Base-by-base conservation (phyloP, 2,888 invertebrate genomes). In the Dascillus cervinus region DNA sequence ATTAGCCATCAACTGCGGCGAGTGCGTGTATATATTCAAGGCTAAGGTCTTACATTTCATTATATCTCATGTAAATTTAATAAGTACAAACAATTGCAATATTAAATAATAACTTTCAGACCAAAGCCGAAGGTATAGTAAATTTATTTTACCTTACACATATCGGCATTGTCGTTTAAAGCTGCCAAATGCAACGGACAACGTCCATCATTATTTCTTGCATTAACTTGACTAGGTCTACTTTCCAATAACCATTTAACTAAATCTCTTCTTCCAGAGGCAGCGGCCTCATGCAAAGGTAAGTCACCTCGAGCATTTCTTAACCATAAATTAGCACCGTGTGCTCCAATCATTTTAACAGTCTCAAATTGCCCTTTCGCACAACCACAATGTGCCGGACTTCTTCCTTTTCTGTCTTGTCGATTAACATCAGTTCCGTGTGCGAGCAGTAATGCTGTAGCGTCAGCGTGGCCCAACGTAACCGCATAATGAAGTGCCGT, bases 401-500 rank as follows among this genome's bases (percentile, higher is more conserved):
- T 92, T 42, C 95, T 74, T 6, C 94, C 94, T 58, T 91, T 84
- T 29, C 86, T 73, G 59, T 96, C 97, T 61, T 92, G 92, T 9
- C 91, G 75, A 66, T 95, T 91, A 0, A 91, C 80, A 60, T 95
- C 83, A 0, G 95, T 89, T 1, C 89, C 91, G 43, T 88, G 79
- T 38, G 85, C 81, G n/a, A 98, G 69, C 22, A 98, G 69, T 2
- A 90, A 72, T 3, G 86, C 80, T 0, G 94, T 92, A 10, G 94
- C 90, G 56, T 95, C 92, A 0, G 90, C 88, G 58, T 97, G 96
- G 0, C 96, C 65, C 29, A 96, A 69, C 0, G 96, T 95, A 2
- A 94, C 91, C 3, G 97, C 90, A 59, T 97, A 98, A 65, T 97
- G 97, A 13, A 98, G 66, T 0, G 97, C 88, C 0, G 96, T 92